Evolutionary conservation across 2,797 vertebrate genomes (phyloP), one percentile per base, ranked within the genome.

Genomic region (Acipenser oxyrinchus): DNA sequence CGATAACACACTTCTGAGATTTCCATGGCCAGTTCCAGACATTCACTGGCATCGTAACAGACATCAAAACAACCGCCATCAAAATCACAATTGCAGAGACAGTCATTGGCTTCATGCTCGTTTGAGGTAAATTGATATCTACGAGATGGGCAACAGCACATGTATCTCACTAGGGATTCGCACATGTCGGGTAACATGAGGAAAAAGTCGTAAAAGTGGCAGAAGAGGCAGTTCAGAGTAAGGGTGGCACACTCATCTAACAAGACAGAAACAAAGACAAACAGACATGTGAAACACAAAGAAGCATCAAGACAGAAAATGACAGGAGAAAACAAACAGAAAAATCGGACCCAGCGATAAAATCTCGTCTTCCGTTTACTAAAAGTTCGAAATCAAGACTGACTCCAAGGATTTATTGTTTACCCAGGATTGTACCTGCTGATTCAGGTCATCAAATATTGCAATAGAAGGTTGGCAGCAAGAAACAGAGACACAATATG

Each of bases 21-120:
- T 84, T 99, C 96, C 94, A 98, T 94, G 64, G 95, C 94, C 60
- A 98, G 82, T 79, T 98, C 96, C 74, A 99, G 78, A 69, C 95
- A 99, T 68, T 97, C 93, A 0, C 86, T 84, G 2, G 88, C 91
- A 79, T 97, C 95, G 0, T 95, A 89, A 76, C 95, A 97, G 73
- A 85, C 84, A 62, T 87, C 85, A 64, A 92, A 80, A 23, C 94
- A 77, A 67, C 92, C 91, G 70, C 93, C 97, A 79, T 97, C 94
- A 74, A 90, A 67, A 72, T 93, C 91, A 23, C 89, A 81, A 72
- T 69, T 80, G 51, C 90, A 89, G 76, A 84, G 89, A 68, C 91
- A 90, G 37, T 90, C 92, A 0, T 78, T 81, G 50, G 80, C 6
- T 0, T 74, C 67, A 8, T 87, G 80, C 69, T 94, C 91, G 0